Evolutionary conservation across 2,888 invertebrate species (phyloP).

Genomic region (Drosophila monieri): DNA sequence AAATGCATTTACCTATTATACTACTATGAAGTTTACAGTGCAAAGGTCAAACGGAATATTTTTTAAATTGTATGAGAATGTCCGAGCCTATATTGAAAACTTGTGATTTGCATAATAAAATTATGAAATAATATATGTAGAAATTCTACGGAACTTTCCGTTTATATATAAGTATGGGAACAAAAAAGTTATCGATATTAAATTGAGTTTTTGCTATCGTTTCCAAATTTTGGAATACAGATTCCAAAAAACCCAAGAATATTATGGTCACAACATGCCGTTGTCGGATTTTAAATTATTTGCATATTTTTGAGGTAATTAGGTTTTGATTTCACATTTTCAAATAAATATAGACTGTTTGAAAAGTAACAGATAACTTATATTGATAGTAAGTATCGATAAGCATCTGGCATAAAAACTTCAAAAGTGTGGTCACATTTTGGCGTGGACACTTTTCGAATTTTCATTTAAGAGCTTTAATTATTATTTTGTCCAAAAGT

Average conservation of each 20-base stretch:
- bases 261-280: no score
- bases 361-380: background rate
- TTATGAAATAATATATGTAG: constrained; percentile 19
- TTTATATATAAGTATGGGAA: no score
- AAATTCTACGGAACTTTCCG: background rate
- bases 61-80: constrained; percentile 1
- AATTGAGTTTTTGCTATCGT: no score
- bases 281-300: background rate
- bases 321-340: background rate
- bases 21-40: background rate
- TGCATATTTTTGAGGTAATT: background rate
- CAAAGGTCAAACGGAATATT: background rate
- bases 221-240: no score
- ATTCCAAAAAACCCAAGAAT: no score
- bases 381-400: background rate
- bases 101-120: constrained; percentile 59
- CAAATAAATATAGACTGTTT: background rate
- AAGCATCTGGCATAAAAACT: background rate
- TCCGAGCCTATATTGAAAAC: constrained; percentile 41
- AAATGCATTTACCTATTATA: constrained; percentile 66
- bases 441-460: background rate
- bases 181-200: no score
- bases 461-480: background rate
- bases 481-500: background rate
- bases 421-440: background rate